phyloP scores from a whole-genome alignment of 92 coral and sea anemone genomes.

The Phymanthus crucifer region DNA sequence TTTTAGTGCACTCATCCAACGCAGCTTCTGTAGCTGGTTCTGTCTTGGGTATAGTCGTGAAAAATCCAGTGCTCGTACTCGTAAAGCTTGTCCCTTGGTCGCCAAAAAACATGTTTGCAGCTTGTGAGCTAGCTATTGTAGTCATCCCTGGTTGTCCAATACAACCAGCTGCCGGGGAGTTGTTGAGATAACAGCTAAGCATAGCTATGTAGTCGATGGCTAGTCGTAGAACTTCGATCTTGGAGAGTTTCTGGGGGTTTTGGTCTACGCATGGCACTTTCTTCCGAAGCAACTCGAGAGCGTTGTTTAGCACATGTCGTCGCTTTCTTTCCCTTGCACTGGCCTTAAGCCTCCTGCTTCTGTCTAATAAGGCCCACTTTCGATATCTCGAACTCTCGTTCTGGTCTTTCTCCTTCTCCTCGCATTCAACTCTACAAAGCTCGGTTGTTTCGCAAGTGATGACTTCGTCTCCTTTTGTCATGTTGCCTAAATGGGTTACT shows the following conservation, averaged over 20 bases:
- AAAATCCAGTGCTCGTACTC: constrained; percentile 15
- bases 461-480: constrained; percentile 48
- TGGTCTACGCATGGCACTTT: constrained; percentile 98
- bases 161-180: constrained; percentile 58
- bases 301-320: constrained; percentile 92
- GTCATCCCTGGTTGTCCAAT: constrained; percentile 31
- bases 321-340: constrained; percentile 95
- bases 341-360: constrained; percentile 88
- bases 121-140: constrained; percentile 24
- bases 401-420: constrained; percentile 50
- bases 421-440: constrained; percentile 49
- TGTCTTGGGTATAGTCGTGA: constrained; percentile 31
- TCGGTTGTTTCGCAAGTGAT: constrained; percentile 42
- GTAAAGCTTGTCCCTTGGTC: constrained; percentile 31
- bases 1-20: constrained; percentile 39
- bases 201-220: constrained; percentile 95
- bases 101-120: constrained; percentile 37
- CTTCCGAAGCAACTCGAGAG: constrained; percentile 83
- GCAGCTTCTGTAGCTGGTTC: constrained; percentile 20
- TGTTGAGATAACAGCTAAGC: constrained; percentile 88
- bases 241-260: constrained; percentile 95
- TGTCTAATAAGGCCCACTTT: constrained; percentile 94
- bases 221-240: constrained; percentile 87
- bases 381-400: constrained; percentile 78
- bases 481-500: constrained; percentile 5